phyloP scores from a whole-genome alignment of 2,797 vertebrate species.

The Chaetophractus vellerosus region DNA sequence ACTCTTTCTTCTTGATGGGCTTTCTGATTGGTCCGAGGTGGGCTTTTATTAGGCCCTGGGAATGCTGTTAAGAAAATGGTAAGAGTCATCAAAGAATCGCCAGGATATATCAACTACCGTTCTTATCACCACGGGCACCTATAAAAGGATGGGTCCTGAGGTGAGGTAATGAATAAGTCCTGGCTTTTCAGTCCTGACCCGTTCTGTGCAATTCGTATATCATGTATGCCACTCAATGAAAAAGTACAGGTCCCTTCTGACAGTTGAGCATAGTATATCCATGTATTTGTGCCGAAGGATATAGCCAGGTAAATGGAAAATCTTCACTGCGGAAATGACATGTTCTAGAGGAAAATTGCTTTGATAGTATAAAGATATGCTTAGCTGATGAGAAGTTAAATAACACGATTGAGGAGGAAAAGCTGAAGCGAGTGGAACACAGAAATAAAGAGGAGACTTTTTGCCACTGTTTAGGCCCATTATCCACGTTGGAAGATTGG shows the following conservation, averaged over 20 bases:
- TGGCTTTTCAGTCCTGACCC: neutral
- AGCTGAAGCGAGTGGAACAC: neutral
- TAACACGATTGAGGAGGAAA: slow-evolving; percentile 63
- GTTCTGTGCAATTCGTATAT: neutral
- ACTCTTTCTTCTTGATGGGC: neutral
- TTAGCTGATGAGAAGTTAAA: slow-evolving; percentile 81
- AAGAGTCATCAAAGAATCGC: neutral
- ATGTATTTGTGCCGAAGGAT: neutral
- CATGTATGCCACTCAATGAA: neutral
- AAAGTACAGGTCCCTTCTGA: neutral
- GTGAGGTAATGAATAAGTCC: neutral
- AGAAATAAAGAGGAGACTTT: slow-evolving; percentile 63
- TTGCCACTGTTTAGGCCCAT: slow-evolving; percentile 56
- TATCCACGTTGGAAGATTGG: slow-evolving; percentile 40
- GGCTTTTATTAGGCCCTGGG: neutral
- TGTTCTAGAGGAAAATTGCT: slow-evolving; percentile 58
- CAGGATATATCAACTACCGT: neutral
- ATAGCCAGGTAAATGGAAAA: slow-evolving; percentile 57
- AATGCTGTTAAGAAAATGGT: neutral
- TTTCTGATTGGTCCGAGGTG: neutral
- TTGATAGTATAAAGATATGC: slow-evolving; percentile 58
- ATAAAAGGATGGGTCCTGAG: neutral
- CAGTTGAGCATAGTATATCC: neutral
- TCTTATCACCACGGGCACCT: neutral
- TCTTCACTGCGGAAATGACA: slow-evolving; percentile 40